Evolutionary conservation across 92 coral and sea anemone genomes (phyloP), one percentile per base, ranked within the genome.

Genomic region (Heteractis magnifica): DNA sequence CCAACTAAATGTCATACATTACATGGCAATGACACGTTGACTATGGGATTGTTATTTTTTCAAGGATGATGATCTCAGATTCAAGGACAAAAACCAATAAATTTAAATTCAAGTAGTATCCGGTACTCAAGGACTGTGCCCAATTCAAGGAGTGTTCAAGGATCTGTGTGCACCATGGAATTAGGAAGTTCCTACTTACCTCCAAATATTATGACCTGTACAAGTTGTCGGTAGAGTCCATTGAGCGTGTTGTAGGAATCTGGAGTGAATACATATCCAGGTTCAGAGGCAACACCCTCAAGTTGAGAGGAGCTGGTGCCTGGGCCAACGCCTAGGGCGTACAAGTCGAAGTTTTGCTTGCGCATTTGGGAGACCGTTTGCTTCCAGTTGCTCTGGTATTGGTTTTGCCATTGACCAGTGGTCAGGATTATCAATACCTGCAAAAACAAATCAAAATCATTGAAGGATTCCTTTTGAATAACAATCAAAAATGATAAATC

Each of bases 391-490:
- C 82, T 74, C 75, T 83, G 79, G 83, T 84, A 72, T 56, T 74
- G 89, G n/a, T 81, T 79, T 55, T 85, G 86, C 97, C 97, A 93
- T 53, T 83, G 87, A 58, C 97, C 97, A 20, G 90, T 85, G 49
- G 94, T 90, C 13, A 93, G 62, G 62, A 93, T 92, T 70, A 93
- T 87, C 53, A 93, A 87, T 49, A 88, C 87, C 97, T 93, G 52
- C 12, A 83, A 73, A 68, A 74, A 81, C 44, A 34, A 34, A 34
- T 34, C 44, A 34, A 34, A 34, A 34, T 2, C 3, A 34, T 34
- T 34, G 44, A 34, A 34, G 44, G 44, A 34, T 34, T 34, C 44
- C 44, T 34, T 34, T 34, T 34, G 44, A 34, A 34, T 34, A 34
- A 34, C 44, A 34, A 34, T 34, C 1, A 34, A 34, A 34, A 34